Evolutionary conservation across 2,888 invertebrate species (phyloP), one percentile per base, ranked within the genome.

Genomic region (Troilus luridus): DNA sequence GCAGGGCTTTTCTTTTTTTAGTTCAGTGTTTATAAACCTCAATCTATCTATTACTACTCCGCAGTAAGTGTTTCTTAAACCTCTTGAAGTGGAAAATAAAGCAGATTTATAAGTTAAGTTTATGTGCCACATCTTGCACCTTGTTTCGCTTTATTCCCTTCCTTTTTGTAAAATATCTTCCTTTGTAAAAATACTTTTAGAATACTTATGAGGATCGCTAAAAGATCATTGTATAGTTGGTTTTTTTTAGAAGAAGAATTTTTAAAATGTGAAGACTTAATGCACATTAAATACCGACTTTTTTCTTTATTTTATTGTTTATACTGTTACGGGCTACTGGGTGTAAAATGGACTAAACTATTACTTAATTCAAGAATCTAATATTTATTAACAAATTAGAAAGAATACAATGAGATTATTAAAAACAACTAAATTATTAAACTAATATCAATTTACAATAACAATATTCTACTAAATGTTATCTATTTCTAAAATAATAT

Each of bases 21-120:
- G 72, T 17, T 8, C 27, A 19, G 17, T 27, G 72, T 77, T 77
- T 27, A 77, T 77, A 77, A 77, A 77, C 72, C 41, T 19, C 72
- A 77, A 41, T 77, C 27, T 27, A 77, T 77, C 27, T 27, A 77
- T 77, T 77, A 77, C 72, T 41, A 19, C 72, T 77, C 72, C 72
- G 72, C 72, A 77, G 72, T 41, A 77, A 77, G 72, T 77, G 72
- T 77, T 77, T 8, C 72, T 77, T 77, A 77, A 77, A 77, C 72
- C 41, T 77, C 72, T 77, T 77, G 72, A 77, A 19, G 41, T 21
- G 10, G 41, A 77, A 77, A 77, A 77, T 77, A 77, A 77, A 77
- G 41, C 41, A 77, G 72, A 41, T 77, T 77, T 77, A 77, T 77
- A 24, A 77, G 72, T 77, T 77, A 77, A 77, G 72, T 77, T 77